Percentiles rank a stretch among this genome's conserved stretches.
phyloP scores from a whole-genome alignment of 2,113 vertebrate species.

The Vombatus ursinus region DNA sequence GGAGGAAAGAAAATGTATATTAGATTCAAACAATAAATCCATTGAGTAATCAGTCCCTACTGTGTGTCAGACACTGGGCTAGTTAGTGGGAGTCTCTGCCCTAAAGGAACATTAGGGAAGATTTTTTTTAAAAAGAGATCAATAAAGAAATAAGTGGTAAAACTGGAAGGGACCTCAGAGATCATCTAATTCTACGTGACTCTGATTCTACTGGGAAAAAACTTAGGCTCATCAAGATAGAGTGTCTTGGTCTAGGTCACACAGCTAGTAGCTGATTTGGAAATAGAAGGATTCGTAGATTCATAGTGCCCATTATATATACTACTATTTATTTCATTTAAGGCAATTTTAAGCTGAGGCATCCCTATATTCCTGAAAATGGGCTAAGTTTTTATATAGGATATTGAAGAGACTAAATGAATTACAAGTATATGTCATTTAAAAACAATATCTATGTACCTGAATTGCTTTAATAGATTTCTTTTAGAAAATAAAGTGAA shows the following conservation, averaged over 20 bases:
- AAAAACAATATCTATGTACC: background rate
- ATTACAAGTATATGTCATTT: background rate
- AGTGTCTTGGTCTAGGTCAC: background rate
- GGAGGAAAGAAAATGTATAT: background rate
- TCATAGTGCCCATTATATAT: background rate
- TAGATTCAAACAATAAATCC: background rate
- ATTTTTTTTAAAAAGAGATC: background rate
- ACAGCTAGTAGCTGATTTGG: background rate
- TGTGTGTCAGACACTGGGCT: background rate
- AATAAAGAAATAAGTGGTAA: background rate
- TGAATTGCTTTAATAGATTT: background rate
- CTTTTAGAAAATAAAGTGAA: background rate
- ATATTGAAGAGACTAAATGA: background rate
- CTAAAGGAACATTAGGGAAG: background rate
- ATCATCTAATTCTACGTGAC: background rate
- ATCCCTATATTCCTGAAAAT: background rate
- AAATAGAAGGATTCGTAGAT: background rate
- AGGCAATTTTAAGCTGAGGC: background rate
- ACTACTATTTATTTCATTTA: background rate
- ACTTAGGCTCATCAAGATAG: background rate
- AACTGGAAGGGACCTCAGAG: background rate
- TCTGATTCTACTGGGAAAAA: background rate
- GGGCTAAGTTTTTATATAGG: background rate
- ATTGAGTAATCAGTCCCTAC: background rate
- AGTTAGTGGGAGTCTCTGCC: background rate